Percentiles rank a stretch among this genome's conserved stretches.
Evolutionary conservation across 2,888 invertebrate genomes (phyloP).

Genomic region (Campoplex nolae): DNA sequence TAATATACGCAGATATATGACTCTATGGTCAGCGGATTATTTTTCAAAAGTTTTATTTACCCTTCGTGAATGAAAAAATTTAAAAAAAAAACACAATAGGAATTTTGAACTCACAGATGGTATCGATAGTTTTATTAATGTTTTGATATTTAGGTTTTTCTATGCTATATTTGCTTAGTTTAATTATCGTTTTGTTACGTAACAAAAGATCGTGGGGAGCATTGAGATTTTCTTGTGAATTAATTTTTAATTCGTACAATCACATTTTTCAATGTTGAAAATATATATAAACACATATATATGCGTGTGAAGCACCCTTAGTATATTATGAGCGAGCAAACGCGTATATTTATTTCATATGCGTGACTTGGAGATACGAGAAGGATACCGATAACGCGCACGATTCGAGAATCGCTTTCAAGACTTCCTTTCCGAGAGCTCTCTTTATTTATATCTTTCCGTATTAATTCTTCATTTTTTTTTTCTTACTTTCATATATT

Average conservation of each 20-base stretch:
- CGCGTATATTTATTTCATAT: slow-evolving; percentile 71
- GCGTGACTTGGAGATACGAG: slow-evolving; percentile 72
- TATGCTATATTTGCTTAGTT: too few species aligned
- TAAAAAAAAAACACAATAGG: neutral
- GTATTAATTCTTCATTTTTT: slow-evolving; percentile 38
- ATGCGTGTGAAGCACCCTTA: slow-evolving; percentile 1
- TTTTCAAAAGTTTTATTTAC: neutral
- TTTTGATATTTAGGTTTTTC: too few species aligned
- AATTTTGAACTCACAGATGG: too few species aligned
- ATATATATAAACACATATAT: slow-evolving; percentile 11
- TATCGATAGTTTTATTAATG: too few species aligned
- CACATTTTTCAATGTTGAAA: neutral
- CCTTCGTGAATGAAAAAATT: neutral
- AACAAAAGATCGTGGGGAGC: neutral
- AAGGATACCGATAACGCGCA: slow-evolving; percentile 70
- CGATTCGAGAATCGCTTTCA: slow-evolving; percentile 72
- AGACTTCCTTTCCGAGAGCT: slow-evolving; percentile 53
- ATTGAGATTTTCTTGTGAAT: neutral
- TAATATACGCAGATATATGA: slow-evolving; percentile 10
- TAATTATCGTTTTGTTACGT: neutral
- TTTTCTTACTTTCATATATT: neutral
- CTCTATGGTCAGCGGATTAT: neutral
- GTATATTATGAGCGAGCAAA: slow-evolving; percentile 33
- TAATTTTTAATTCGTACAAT: neutral
- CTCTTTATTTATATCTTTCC: slow-evolving; percentile 57